Base-by-base conservation (phyloP, 2,113 vertebrate species). In the Chaetodon auriga region DNA sequence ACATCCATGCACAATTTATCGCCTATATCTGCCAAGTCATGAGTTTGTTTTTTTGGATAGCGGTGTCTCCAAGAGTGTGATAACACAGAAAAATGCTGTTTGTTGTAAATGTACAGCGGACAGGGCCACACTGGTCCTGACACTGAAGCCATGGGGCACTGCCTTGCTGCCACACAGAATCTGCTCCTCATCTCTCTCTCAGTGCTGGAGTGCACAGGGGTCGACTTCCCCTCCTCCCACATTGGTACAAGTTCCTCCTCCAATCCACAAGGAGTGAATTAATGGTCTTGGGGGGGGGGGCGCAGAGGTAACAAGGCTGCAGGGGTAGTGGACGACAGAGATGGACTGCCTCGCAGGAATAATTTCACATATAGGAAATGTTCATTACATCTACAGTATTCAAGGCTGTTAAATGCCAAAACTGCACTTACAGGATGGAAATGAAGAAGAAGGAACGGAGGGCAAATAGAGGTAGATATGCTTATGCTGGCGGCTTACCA, bases 81-180 rank as follows among this genome's bases (percentile, higher is more conserved):
- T 25, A 73, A 75, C 49, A 66, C 19, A 64, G 38, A 75, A 80
- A 83, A 81, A 62, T 1, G 61, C 12, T 64, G 63, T 41, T 14
- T 63, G 18, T 78, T 53, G 61, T 43, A 70, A 83, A 81, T 54
- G 41, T 83, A 83, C 78, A 72, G 48, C 60, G 55, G 65, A 66
- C 46, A 49, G 57, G 60, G 48, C 61, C 78, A 49, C 62, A 72
- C 51, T 61, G 69, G 30, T 80, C 72, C 78, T 81, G 68, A 76
- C 57, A 73, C 57, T 82, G 54, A 83, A 76, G 73, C 64, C 68
- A 81, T 35, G 73, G 85, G 68, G 68, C 65, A 80, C 86, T 83
- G 89, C 36, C 78, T 63, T 51, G 75, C 93, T 92, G 93, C 90
- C 93, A 92, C 83, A 90, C 46, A 76, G 73, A 95, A 93, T 94